Evolutionary conservation across 2,888 invertebrate genomes (phyloP), one percentile per base, ranked within the genome.

Genomic region (Rotaria sp.): DNA sequence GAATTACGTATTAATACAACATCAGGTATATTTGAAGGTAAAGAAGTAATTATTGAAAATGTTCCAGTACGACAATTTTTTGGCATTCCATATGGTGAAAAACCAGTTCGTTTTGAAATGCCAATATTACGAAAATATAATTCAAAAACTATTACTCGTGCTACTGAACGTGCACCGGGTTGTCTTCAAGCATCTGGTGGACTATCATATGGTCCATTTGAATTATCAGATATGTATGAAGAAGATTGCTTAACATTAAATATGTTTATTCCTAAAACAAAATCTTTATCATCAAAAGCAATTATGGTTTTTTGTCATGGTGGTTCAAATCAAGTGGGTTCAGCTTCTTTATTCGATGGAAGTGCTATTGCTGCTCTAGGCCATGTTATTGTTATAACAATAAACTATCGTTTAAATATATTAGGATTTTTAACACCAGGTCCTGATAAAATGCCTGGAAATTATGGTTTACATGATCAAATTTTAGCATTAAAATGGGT

Each of bases 391-490:
- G 86, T 86, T 24, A 75, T 84, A 30, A 85, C 75, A 41, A 85
- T 85, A 18, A 86, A 86, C 48, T 86, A 85, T 59, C 52, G 86
- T 57, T 74, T 86, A 24, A 85, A 86, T 26, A 80, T 86, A 1
- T 50, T 86, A 7, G 86, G 86, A 18, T 86, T 86, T 85, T 74
- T 86, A 24, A 74, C 85, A 11, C 80, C 80, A n/a, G 80, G 26
- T 21, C 41, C 26, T 21, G 13, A 41, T 45, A n/a, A 26, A 0
- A 80, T 80, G 80, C 4, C 41, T 26, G 85, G 85, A 7, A 86
- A 86, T 45, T 85, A 85, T 35, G 86, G 86, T 52, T 85, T 86
- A 48, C 85, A 85, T 45, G 86, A 86, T 80, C 86, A 86, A 50
- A n/a, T 85, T 50, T 35, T 50, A 26, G 85, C 86, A 45, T 41